Base-by-base conservation (phyloP, 2,797 vertebrate species). In the Cossypha polioptera region DNA sequence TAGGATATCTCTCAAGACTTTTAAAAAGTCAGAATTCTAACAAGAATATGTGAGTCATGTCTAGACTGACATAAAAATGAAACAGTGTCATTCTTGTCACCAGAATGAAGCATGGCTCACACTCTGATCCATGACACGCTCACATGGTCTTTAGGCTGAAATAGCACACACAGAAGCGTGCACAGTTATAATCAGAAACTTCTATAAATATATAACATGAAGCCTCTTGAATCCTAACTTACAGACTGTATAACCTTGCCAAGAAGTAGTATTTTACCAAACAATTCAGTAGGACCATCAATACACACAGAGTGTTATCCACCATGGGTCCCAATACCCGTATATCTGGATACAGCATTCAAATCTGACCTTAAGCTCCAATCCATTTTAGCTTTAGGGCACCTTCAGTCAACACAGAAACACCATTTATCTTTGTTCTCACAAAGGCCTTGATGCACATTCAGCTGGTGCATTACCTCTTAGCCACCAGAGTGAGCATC, bases 21-120 rank as follows among this genome's bases (percentile, higher is more conserved):
- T 11, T 14, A 57, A 43, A 77, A 86, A 94, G 45, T 35, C 50
- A 63, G 24, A 76, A 86, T 79, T 78, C 47, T 75, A 67, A 78
- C 29, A 66, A 66, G 81, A 83, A 57, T 79, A 63, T 9, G 29
- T 54, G 63, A 93, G 31, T 77, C 81, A 91, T 28, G 65, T 76
- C 78, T 85, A 82, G 63, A 87, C 33, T 58, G 85, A 90, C 86
- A 72, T 43, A 68, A 57, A 92, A 89, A 63, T 29, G 36, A 71
- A 88, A 72, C 2, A 12, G 18, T 29, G 66, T 36, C 24, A 48
- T 51, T 88, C 54, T 35, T 85, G 79, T 81, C 82, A 88, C 25
- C 67, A 86, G 42, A 83, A 90, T 22, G 62, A 90, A 71, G 74
- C 36, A 65, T 3, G 33, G 69, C 29, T 94, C 59, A 90, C 47